A percentile compares a stretch with the other conserved stretches of the same genome.
phyloP scores from a whole-genome alignment of 2,113 vertebrate genomes.

The Calidris pugnax region DNA sequence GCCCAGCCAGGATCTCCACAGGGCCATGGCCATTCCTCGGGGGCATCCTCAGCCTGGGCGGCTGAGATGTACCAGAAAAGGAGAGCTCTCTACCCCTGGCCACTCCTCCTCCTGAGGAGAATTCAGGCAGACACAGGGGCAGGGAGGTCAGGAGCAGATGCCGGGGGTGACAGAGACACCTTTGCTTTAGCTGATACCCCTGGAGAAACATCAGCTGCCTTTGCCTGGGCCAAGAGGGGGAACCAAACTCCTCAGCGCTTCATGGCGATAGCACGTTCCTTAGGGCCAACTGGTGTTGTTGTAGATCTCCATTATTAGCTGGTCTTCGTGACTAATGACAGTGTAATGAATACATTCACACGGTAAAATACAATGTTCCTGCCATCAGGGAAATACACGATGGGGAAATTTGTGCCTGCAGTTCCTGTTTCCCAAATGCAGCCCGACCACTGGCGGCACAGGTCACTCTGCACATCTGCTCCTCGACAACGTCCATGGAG shows the following conservation, averaged over 20 bases:
- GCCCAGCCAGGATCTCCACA: neutral
- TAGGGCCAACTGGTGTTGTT: neutral
- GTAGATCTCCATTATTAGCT: neutral
- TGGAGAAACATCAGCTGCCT: neutral
- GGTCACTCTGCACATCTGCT: too few relatives aligned
- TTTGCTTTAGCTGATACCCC: neutral
- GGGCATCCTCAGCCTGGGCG: neutral
- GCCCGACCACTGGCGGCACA: neutral
- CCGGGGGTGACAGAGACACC: neutral
- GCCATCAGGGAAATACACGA: neutral
- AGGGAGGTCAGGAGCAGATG: neutral
- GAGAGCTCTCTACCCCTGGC: too few relatives aligned
- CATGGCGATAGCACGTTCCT: fast-evolving
- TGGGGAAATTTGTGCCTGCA: neutral
- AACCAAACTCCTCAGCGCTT: neutral
- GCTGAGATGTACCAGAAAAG: neutral
- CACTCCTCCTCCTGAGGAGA: neutral
- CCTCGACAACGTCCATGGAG: neutral
- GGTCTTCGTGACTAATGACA: neutral
- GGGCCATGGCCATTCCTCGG: neutral
- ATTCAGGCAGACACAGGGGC: neutral
- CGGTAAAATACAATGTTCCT: neutral
- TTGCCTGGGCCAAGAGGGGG: fast-evolving
- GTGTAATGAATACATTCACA: neutral
- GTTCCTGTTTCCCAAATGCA: neutral